Base-by-base conservation (phyloP, 2,797 vertebrate species). In the Oryzias dopingdopingensis region DNA sequence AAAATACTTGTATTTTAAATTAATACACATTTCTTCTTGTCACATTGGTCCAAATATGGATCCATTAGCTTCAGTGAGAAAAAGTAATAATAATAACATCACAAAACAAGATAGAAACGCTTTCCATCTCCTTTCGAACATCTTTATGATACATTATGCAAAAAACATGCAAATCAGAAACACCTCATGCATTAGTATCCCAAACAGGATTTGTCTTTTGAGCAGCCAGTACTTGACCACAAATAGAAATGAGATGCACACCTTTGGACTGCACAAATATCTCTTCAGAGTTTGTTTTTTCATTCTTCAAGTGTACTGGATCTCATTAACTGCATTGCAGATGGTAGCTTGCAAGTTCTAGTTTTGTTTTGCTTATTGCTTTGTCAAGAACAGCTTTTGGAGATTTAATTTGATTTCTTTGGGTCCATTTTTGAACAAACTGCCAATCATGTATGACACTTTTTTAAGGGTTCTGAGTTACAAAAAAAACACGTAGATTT, bases 111-210 rank as follows among this genome's bases (percentile, higher is more conserved):
- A 10, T 32, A 37, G 32, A 37, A 37, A 12, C 13, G 10, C 32
- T 37, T 37, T 37, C 8, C 32, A 37, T 10, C 32, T 37, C 32
- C 32, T 37, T 37, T 3, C 14, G 14, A 23, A 45, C 40, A 42
- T 42, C 20, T 17, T 16, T 20, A 45, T 44, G 24, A 44, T 14
- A 29, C 52, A 53, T 58, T 49, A 62, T 67, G 51, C 42, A 49
- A 20, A 45, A 0, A 67, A 46, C 63, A 49, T 71, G 26, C 17
- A 62, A 60, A 60, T 20, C 3, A 26, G 6, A 51, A 50, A 59
- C 16, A 0, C 1, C 14, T 29, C 13, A 49, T 61, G 42, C 20
- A n/a, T 54, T 20, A 16, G 1, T 26, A 52, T 66, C 49, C 37
- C 14, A 26, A 54, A 24, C 12, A 22, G 41, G 0, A 23, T 52